A percentile compares a stretch with the other conserved stretches of the same genome.
These are phyloP conservation scores for Microtus oregoni DNA, from an alignment of 2,113 vertebrate species.

Conservation along the genomic window DNA sequence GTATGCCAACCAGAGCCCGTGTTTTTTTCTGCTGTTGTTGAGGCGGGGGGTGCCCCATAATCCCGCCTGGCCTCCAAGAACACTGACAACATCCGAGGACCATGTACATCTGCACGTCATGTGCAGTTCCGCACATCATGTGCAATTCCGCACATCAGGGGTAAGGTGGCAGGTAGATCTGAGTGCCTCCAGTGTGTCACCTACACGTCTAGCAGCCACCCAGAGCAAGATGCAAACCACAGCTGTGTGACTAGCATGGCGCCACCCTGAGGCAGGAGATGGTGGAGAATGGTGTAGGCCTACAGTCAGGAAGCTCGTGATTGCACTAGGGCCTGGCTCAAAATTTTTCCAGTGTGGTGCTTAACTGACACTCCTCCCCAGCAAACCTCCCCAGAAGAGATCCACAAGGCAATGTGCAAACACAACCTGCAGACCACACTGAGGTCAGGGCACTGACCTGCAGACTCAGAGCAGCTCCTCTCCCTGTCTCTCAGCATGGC, in stretches of 20 bases:
- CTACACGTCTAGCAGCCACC: not conserved
- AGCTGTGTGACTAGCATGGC: not conserved
- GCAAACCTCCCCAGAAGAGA: not conserved
- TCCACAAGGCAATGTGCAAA: not conserved
- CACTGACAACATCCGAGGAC: not conserved
- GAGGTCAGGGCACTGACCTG: not conserved
- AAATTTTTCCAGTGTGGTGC: not conserved
- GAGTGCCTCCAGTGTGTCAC: not conserved
- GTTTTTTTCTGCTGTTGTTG: not conserved
- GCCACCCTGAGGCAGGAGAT: not conserved
- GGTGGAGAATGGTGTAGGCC: not conserved
- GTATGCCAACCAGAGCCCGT: not conserved
- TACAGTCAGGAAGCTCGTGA: not conserved
- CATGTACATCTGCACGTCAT: not conserved
- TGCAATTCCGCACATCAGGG: not conserved
- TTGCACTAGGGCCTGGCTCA: not conserved
- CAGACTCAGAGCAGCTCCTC: not conserved
- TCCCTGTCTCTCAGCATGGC: not conserved
- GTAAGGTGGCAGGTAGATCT: not conserved
- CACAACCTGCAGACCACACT: not conserved
- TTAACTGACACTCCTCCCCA: not conserved
- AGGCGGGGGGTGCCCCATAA: not conserved
- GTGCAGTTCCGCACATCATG: not conserved
- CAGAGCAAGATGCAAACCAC: not conserved
- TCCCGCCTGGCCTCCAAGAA: not conserved